These are phyloP conservation scores for Xanthostigma xanthostigma DNA, from an alignment of 2,888 invertebrate species.

Conservation along the genomic window DNA sequence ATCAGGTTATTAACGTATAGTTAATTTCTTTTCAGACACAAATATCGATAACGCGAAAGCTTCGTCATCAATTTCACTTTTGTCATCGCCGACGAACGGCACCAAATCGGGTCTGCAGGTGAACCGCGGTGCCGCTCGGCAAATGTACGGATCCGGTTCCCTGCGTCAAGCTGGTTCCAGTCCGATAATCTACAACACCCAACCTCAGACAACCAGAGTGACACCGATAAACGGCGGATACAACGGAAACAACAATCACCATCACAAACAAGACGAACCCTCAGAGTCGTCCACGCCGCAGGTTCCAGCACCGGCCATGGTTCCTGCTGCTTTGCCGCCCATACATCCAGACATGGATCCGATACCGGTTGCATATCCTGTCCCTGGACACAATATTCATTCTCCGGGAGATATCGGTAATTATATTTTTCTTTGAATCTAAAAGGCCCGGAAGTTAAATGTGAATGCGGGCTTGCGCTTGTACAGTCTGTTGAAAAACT, in stretches of 20 bases:
- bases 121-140: conserved; percentile 37
- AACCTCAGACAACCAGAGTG: conserved; percentile 20
- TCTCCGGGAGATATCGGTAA: not conserved
- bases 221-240: conserved; percentile 16
- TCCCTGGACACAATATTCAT: not conserved
- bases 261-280: conserved; percentile 8
- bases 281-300: not conserved
- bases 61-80: conserved; percentile 1
- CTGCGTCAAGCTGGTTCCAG: conserved; percentile 31
- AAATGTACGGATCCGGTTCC: conserved; percentile 40
- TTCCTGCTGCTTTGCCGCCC: not conserved
- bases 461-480: too few relatives aligned
- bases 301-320: not conserved
- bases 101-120: conserved; percentile 31
- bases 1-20: too few relatives aligned
- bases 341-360: conserved; percentile 5
- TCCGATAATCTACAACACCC: conserved; percentile 24
- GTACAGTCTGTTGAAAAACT: too few relatives aligned
- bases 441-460: too few relatives aligned
- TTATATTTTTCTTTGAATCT: too few relatives aligned
- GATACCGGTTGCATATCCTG: conserved; percentile 1
- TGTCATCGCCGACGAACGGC: conserved; percentile 20
- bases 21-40: too few relatives aligned
- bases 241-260: conserved; percentile 10
- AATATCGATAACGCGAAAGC: too few relatives aligned